Evolutionary conservation across 2,113 vertebrate genomes (phyloP).

Genomic region (Ochotona curzoniae): DNA sequence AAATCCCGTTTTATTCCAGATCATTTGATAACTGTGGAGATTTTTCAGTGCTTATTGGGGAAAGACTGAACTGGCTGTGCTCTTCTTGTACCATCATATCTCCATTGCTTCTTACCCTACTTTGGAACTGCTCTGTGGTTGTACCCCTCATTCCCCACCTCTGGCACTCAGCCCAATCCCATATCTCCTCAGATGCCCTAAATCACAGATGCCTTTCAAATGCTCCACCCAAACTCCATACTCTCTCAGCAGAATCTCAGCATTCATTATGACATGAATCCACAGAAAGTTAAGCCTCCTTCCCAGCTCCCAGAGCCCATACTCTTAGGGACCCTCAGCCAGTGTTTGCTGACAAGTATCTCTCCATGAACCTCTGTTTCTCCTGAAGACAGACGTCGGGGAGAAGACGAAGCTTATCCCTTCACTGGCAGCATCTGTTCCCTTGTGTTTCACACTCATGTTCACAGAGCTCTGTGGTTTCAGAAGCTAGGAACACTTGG

Average conservation of each 20-base stretch:
- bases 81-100: too few relatives aligned
- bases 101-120: fast-evolving
- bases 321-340: fast-evolving
- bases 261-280: neutral
- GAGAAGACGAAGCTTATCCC: neutral
- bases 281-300: neutral
- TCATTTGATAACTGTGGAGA: neutral
- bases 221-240: neutral
- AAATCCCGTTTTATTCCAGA: neutral
- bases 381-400: neutral
- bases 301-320: neutral
- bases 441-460: neutral
- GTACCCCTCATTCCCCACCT: too few relatives aligned
- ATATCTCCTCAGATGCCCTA: neutral
- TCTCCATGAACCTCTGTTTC: neutral
- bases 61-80: neutral
- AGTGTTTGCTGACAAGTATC: neutral
- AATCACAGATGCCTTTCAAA: neutral
- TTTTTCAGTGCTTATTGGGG: too few relatives aligned
- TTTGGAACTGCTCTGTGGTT: neutral
- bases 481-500: neutral
- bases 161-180: neutral
- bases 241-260: neutral
- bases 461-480: neutral
- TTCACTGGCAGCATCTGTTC: fast-evolving